Evolutionary conservation across 2,888 invertebrate species (phyloP).

Genomic region (Mamestra brassicae): DNA sequence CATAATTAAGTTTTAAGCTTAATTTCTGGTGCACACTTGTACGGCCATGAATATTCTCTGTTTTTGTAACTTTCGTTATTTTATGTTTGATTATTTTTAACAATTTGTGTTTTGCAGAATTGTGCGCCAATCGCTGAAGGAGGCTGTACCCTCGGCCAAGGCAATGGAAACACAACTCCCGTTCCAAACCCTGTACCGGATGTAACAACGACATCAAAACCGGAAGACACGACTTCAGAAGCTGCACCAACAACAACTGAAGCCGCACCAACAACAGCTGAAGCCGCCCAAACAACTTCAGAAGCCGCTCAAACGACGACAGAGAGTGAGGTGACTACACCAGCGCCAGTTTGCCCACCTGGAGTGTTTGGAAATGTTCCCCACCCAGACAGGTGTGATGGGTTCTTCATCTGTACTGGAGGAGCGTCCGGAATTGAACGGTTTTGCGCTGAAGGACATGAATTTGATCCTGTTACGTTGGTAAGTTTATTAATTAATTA

Average conservation of each 20-base stretch:
- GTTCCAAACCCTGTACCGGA: no score
- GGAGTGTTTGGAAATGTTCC: conserved; percentile 67
- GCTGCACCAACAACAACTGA: no score
- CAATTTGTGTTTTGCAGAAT: no score
- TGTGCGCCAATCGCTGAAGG: conserved; percentile 18
- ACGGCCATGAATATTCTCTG: no score
- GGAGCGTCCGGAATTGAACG: conserved; percentile 17
- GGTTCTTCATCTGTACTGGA: conserved; percentile 69
- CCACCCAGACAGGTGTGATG: conserved; percentile 67
- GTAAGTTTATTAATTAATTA: no score
- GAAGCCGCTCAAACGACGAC: background rate
- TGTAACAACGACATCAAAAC: no score
- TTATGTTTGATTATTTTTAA: no score
- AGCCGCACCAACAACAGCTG: background rate
- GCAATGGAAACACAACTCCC: conserved; percentile 18
- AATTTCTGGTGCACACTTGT: no score
- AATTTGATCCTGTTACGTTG: conserved; percentile 61
- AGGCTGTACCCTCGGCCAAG: conserved; percentile 31
- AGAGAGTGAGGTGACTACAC: background rate
- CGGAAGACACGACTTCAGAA: no score
- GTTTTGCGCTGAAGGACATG: conserved; percentile 67
- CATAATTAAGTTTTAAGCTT: no score
- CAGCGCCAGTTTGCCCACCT: conserved; percentile 57
- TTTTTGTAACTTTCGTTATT: no score
- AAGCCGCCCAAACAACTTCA: background rate